Percentiles rank a stretch among this genome's conserved stretches.
Conservation (phyloP, 2,797 vertebrate species). For the Gambusia yucatana region DNA sequence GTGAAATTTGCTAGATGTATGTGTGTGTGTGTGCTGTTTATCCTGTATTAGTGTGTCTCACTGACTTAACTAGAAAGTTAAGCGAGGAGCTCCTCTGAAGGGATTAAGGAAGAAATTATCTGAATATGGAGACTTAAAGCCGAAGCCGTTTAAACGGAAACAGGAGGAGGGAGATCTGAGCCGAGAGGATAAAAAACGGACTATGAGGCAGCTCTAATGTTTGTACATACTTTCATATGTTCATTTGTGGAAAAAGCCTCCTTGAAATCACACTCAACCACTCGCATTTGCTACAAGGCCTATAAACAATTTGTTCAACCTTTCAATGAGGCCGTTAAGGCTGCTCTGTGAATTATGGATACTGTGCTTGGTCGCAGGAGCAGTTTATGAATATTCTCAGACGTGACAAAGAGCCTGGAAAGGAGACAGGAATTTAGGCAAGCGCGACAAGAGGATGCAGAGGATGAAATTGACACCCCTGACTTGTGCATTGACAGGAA, state of each 20-base stretch:
- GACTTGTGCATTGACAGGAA: slow-evolving; percentile 32
- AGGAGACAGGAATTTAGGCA: slow-evolving; percentile 32
- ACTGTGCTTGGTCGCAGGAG: neutral
- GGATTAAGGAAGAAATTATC: slow-evolving; percentile 73
- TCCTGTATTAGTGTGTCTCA: slow-evolving; percentile 41
- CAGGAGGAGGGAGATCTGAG: slow-evolving; percentile 53
- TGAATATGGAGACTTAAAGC: slow-evolving; percentile 70
- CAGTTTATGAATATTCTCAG: slow-evolving; percentile 26
- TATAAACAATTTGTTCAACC: slow-evolving; percentile 21
- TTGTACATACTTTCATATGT: slow-evolving; percentile 28
- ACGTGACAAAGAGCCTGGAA: neutral
- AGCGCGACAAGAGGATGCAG: slow-evolving; percentile 22
- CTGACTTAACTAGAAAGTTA: slow-evolving; percentile 76
- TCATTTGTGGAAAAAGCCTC: slow-evolving; percentile 40
- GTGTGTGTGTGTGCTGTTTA: slow-evolving; percentile 31
- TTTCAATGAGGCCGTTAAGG: slow-evolving; percentile 26
- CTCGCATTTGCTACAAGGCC: slow-evolving; percentile 34
- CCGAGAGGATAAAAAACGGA: slow-evolving; percentile 29
- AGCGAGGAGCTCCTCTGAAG: slow-evolving; percentile 65
- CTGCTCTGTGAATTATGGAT: slow-evolving; percentile 22
- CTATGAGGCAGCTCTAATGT: slow-evolving; percentile 32
- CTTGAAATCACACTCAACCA: slow-evolving; percentile 29
- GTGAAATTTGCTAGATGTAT: slow-evolving; percentile 14
- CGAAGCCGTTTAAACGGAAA: slow-evolving; percentile 72
- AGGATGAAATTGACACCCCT: slow-evolving; percentile 32